Base-by-base conservation (phyloP, 1,140 invertebrate species). In the Caenorhabditis latens region DNA sequence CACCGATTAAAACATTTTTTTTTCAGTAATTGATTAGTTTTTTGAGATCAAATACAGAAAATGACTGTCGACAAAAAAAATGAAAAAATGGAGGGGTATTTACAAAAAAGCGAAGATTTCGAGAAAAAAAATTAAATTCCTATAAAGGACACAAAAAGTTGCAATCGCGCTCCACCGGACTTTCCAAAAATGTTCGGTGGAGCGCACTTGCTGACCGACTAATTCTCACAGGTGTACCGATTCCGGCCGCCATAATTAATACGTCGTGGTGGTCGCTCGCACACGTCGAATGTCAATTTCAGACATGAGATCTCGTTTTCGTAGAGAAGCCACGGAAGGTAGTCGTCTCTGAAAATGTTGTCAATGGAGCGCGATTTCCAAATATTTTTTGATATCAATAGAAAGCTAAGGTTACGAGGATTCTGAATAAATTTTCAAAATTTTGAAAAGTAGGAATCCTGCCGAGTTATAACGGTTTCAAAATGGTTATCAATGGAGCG, bases 241-340 rank as follows among this genome's bases (percentile, higher is more conserved):
- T 85, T 83, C 24, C 90, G 42, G 14, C 89, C 67, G n/a, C 89
- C 88, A 86, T 88, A 90, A 48, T 87, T 79, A 67, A 88, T 91
- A 82, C 85, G 75, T 63, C 89, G 89, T 5, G 91, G 91, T 40
- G 84, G 75, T 75, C 88, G 65, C 85, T 92, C 92, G 63, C 91
- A 92, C 16, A 92, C 90, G 84, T 92, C 91, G 71, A 92, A 92
- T 24, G 92, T 93, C 57, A 92, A 58, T 61, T 91, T 89, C 19
- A 92, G 87, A 83, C 91, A 92, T 11, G 90, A 88, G n/a, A 92
- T 90, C 86, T 93, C 91, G 79, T 92, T 93, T 82, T 93, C 91
- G 58, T 93, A 92, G 24, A 93, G 86, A 7, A 92, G 87, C 91
- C 91, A 92, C 0, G 91, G 91, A 32, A 92, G 86, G 65, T 92